A percentile compares a stretch with the other conserved stretches of the same genome.
These are phyloP conservation scores for Genyomyrus donnyi DNA, from an alignment of 2,113 vertebrate genomes.

Conservation along the genomic window DNA sequence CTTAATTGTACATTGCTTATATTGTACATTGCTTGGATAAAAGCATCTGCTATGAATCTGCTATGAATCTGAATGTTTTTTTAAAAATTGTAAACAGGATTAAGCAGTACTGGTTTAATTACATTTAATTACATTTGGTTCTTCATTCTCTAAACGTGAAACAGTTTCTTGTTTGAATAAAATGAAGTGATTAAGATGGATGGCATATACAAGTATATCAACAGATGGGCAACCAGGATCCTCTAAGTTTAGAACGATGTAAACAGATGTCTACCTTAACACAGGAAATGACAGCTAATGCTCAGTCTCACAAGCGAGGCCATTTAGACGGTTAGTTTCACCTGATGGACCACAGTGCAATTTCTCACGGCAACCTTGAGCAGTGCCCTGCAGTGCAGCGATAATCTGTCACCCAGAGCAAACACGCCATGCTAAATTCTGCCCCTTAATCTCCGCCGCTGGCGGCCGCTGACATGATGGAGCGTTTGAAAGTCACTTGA, in stretches of 20 bases:
- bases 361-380: background rate
- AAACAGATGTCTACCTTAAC: background rate
- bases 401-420: background rate
- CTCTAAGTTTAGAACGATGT: background rate
- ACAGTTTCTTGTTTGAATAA: background rate
- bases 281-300: background rate
- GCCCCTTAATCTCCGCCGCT: background rate
- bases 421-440: background rate
- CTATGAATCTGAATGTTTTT: background rate
- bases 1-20: background rate
- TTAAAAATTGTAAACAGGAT: background rate
- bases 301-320: background rate
- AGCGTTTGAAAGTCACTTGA: background rate
- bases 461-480: no score
- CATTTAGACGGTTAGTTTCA: background rate
- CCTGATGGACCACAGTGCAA: background rate
- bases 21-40: background rate
- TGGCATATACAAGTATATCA: background rate
- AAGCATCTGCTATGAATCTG: background rate
- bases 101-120: background rate
- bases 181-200: background rate
- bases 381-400: background rate
- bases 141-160: background rate
- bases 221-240: background rate
- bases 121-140: background rate